Conservation (phyloP, 2,797 vertebrate species). For the Ficedula albicollis region DNA sequence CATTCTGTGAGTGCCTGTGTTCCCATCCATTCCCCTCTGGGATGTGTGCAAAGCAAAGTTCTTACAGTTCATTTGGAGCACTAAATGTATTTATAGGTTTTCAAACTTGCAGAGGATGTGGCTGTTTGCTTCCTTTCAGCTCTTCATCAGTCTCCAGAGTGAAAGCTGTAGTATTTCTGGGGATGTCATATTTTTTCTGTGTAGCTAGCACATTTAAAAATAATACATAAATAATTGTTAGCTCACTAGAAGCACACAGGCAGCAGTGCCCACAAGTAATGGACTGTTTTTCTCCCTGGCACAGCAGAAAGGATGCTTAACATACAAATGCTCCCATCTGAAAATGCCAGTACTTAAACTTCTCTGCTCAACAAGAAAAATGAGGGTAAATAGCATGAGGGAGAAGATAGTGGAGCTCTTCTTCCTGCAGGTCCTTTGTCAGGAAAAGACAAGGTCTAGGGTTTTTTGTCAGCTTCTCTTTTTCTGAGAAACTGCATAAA, state of each 20-base stretch:
- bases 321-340: background rate
- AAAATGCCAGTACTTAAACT: background rate
- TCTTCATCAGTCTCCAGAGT: background rate
- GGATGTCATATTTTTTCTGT: background rate
- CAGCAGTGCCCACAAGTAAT: background rate
- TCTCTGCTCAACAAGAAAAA: background rate
- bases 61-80: background rate
- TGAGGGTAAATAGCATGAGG: background rate
- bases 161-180: background rate
- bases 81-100: background rate
- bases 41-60: background rate
- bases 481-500: background rate
- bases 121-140: background rate
- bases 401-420: background rate
- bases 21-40: background rate
- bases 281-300: background rate
- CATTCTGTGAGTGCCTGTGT: background rate
- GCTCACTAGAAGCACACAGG: background rate
- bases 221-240: background rate
- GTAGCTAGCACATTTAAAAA: background rate
- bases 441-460: background rate
- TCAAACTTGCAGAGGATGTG: background rate
- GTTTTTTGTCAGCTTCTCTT: background rate
- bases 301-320: background rate
- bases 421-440: background rate